phyloP scores from a whole-genome alignment of 2,888 invertebrate species.

The Andrena chrysosceles region DNA sequence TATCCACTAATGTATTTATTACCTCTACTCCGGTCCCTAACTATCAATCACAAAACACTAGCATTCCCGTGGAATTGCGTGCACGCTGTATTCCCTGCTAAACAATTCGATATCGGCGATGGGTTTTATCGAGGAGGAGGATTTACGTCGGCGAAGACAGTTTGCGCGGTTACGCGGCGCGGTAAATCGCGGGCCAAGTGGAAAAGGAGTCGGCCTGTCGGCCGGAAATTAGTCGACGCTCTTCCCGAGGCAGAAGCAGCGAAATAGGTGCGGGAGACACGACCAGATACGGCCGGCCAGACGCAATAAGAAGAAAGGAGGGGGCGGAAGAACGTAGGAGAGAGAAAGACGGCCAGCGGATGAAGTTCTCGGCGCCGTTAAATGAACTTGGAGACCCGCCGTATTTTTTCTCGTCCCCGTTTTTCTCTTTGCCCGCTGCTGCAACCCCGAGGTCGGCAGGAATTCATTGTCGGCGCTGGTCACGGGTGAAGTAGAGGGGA shows the following conservation, averaged over 20 bases:
- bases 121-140: not conserved
- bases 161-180: not conserved
- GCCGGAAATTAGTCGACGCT: constrained; percentile 57
- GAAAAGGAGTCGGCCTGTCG: constrained; percentile 46
- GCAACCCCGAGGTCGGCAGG: constrained; percentile 32
- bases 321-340: constrained; percentile 24
- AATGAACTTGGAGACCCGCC: constrained; percentile 69
- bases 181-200: constrained; percentile 39
- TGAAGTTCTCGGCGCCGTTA: constrained; percentile 72
- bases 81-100: too few species aligned
- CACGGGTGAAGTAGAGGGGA: constrained; percentile 26
- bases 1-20: too few species aligned
- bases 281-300: constrained; percentile 19
- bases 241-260: constrained; percentile 18
- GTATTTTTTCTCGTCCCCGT: constrained; percentile 68
- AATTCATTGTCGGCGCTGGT: constrained; percentile 68
- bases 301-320: constrained; percentile 30
- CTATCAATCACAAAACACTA: too few species aligned
- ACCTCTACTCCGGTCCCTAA: too few species aligned
- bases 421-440: constrained; percentile 46
- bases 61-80: too few species aligned
- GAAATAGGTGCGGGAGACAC: constrained; percentile 46
- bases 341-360: constrained; percentile 58
- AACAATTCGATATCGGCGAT: too few species aligned
- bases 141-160: not conserved